Conservation (phyloP, 1,140 invertebrate species). For the Drosophila athabasca region DNA sequence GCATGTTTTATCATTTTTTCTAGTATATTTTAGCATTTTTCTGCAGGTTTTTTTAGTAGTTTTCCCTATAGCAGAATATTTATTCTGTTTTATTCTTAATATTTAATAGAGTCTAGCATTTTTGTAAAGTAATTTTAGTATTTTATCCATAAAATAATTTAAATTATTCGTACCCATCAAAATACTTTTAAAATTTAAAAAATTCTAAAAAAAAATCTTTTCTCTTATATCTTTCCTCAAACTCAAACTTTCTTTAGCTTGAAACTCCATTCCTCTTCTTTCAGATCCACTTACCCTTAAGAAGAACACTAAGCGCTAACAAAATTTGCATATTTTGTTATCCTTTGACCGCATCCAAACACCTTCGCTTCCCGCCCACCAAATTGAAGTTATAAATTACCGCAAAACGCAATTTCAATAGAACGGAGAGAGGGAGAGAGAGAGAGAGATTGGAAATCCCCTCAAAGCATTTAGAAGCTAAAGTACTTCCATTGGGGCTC, state of each 20-base stretch:
- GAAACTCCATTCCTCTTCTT: not conserved
- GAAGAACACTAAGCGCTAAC: not conserved
- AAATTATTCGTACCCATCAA: not conserved
- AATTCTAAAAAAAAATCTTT: too few relatives aligned
- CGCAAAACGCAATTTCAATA: conserved; percentile 31
- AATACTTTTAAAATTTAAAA: too few relatives aligned
- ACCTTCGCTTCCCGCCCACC: not conserved
- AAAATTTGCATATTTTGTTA: conserved; percentile 31
- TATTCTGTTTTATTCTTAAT: too few relatives aligned
- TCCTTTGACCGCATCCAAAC: conserved; percentile 13
- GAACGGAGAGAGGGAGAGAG: not conserved
- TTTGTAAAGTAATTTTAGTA: too few relatives aligned
- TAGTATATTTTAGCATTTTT: too few relatives aligned
- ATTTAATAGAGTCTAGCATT: too few relatives aligned
- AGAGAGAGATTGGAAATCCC: not conserved
- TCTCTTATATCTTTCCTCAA: too few relatives aligned
- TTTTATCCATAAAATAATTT: too few relatives aligned
- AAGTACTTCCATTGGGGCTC: conserved; percentile 22
- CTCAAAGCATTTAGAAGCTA: not conserved
- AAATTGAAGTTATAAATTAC: conserved; percentile 31
- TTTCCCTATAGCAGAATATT: too few relatives aligned
- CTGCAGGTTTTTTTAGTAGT: too few relatives aligned
- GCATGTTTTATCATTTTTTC: too few relatives aligned
- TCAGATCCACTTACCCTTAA: not conserved
- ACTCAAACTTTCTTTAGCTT: too few relatives aligned